Evolutionary conservation across 2,113 vertebrate genomes (phyloP), one percentile per base, ranked within the genome.

Genomic region (Alethe diademata): DNA sequence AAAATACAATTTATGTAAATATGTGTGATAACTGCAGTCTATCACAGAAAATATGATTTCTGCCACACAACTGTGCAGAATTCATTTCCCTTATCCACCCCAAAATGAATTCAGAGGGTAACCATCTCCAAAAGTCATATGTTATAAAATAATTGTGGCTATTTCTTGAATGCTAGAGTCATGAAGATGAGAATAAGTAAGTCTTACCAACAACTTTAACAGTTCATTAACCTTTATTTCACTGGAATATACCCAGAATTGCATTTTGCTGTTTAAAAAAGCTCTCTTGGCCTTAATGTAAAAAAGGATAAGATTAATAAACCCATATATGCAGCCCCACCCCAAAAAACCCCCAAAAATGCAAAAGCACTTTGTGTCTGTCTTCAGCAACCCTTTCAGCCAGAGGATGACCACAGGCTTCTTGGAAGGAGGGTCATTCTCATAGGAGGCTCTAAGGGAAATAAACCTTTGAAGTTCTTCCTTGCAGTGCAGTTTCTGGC

Each of bases 1-100:
- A 86, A 97, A 90, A 94, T 88, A 73, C 38, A 45, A 28, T 79
- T 86, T 86, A 85, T 95, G 74, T 54, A 83, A 93, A 90, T 92
- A 45, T 6, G 18, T 85, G 9, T 22, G 57, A 56, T 82, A 50
- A 42, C 50, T 88, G 20, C 54, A 73, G 67, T 61, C 50, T 72
- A 20, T 71, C 64, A 69, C n/a, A 83, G 42, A 61, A 78, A 26
- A 45, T 81, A 47, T 6, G 2, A 82, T 18, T 92, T 88, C 54
- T 62, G 48, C 33, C 47, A 54, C 58, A 72, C 15, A 85, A 2
- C 2, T 85, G 74, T 58, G 67, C 26, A 50, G 33, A 50, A 66
- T 58, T 88, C 12, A 65, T 78, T 90, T 57, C 33, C 40, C 22
- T 78, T 91, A 53, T 16, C 29, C 40, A 74, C 36, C 20, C 15